phyloP scores from a whole-genome alignment of 2,113 vertebrate species.

The Macquaria ambigua region DNA sequence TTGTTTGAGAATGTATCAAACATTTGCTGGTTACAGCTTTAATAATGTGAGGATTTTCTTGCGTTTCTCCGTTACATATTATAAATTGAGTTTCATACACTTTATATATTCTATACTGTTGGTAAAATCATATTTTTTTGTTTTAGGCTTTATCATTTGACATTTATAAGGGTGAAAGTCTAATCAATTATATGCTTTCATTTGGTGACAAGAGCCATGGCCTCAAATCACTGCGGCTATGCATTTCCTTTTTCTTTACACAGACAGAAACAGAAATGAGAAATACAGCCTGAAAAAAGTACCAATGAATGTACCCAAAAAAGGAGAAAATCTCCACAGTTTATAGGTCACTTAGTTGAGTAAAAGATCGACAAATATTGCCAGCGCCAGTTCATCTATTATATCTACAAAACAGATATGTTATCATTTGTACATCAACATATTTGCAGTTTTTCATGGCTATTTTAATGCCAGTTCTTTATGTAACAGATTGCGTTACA shows the following conservation, averaged over 20 bases:
- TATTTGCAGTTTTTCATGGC: neutral
- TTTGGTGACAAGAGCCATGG: neutral
- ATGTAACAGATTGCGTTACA: neutral
- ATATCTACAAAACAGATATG: neutral
- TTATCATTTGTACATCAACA: neutral
- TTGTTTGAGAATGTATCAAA: neutral
- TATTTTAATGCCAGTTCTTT: neutral
- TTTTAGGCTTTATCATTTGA: neutral
- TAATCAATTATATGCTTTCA: neutral
- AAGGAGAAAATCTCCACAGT: neutral
- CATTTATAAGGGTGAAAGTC: neutral
- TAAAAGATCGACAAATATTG: neutral
- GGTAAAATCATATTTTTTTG: too few relatives aligned
- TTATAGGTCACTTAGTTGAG: neutral
- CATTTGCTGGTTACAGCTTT: neutral
- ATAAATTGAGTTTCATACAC: neutral
- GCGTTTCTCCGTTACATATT: neutral
- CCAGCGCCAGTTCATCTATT: neutral
- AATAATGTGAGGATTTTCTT: neutral
- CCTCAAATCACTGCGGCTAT: neutral
- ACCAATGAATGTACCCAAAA: neutral
- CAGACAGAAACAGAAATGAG: neutral
- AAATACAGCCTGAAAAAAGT: neutral
- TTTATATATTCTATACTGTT: neutral
- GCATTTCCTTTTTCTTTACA: neutral